Evolutionary conservation across 2,113 vertebrate species (phyloP).

Genomic region (Anseranas semipalmata): DNA sequence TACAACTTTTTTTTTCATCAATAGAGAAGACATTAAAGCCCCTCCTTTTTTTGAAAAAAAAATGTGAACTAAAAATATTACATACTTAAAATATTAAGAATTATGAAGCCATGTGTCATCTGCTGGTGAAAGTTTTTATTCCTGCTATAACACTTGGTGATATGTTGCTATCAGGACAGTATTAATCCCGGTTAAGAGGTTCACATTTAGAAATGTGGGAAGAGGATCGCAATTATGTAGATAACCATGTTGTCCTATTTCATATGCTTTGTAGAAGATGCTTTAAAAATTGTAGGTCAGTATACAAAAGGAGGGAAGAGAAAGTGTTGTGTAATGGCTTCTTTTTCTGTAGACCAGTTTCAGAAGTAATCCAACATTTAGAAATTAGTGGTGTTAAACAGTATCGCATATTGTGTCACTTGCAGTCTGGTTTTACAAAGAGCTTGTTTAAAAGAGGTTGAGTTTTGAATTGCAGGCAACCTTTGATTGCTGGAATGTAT

Average conservation of each 20-base stretch:
- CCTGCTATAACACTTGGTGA: not conserved
- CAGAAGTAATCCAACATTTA: not conserved
- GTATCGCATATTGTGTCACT: accelerated
- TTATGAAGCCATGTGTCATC: not conserved
- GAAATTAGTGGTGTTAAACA: not conserved
- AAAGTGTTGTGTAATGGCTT: not conserved
- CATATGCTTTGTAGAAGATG: not conserved
- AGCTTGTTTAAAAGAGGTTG: not conserved
- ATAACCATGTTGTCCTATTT: not conserved
- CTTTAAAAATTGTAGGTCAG: not conserved
- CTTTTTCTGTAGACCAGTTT: not conserved
- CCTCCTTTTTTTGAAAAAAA: not conserved
- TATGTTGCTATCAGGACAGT: not conserved
- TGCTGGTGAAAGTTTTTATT: not conserved
- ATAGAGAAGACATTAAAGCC: not conserved
- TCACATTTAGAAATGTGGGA: not conserved
- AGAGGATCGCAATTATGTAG: not conserved
- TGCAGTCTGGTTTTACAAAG: not conserved
- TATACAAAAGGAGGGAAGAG: not conserved
- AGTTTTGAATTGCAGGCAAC: slow-evolving; percentile 83
- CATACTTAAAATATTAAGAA: not conserved
- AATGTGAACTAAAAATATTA: not conserved
- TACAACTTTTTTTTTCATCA: not conserved
- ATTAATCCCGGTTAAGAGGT: not conserved
- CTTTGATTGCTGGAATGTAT: slow-evolving; percentile 96